A percentile compares a stretch with the other conserved stretches of the same genome.
Conservation (phyloP, 2,113 vertebrate genomes). For the Talpa occidentalis region DNA sequence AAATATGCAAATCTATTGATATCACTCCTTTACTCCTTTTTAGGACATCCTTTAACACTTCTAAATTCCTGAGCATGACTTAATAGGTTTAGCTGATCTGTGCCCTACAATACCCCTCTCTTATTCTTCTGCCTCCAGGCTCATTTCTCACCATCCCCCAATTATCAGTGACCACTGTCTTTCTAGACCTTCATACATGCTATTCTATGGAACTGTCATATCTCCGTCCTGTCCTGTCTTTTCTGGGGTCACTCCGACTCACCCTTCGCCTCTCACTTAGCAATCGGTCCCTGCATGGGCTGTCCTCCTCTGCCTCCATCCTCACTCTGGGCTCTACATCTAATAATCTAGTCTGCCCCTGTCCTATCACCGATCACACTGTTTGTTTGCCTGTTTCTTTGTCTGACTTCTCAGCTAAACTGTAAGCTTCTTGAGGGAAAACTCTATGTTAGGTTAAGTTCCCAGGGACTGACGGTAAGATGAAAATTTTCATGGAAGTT, state of each 20-base stretch:
- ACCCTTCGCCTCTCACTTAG: neutral
- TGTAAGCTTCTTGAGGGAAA: neutral
- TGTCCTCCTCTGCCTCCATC: neutral
- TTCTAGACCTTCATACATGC: neutral
- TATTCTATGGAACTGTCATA: neutral
- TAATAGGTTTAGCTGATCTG: neutral
- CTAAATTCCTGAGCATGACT: neutral
- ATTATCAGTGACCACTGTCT: neutral
- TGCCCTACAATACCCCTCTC: neutral
- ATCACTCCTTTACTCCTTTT: neutral
- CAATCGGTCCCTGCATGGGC: neutral
- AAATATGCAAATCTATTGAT: neutral
- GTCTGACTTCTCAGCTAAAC: neutral
- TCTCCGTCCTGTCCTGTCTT: neutral
- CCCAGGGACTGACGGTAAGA: neutral
- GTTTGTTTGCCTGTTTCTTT: neutral
- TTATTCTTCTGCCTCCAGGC: neutral
- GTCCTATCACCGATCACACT: neutral
- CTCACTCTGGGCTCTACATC: neutral
- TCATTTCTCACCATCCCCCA: neutral
- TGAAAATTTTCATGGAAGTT: neutral
- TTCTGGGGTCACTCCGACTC: neutral
- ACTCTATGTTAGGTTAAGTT: neutral
- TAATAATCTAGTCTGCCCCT: neutral
- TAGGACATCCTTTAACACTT: neutral